Evolutionary conservation across 1,140 invertebrate genomes (phyloP), one percentile per base, ranked within the genome.

Genomic region (Trichoplusia ni): DNA sequence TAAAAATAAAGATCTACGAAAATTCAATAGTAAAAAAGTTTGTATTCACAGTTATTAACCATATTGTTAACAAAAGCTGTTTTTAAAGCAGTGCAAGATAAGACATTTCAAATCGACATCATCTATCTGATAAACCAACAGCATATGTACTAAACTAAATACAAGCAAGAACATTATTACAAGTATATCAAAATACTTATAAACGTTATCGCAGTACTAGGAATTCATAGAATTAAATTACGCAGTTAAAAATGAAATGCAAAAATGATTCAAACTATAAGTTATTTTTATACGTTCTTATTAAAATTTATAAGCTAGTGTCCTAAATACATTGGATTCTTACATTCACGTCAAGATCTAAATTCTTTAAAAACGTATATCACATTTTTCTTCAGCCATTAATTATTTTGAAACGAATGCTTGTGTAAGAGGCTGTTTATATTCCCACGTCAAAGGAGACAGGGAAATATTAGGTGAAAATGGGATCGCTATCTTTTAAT

Each of bases 251-350:
- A 21, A 42, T 14, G 35, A 14, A 14, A 27, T 27, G 25, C 3
- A 21, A 31, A 33, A 51, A 51, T 19, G 4, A 51, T 33, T 21
- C n/a, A 19, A 21, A 33, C 16, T 46, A 33, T 51, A 51, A 21
- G 47, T 51, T 51, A 54, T 38, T 54, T 44, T 42, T 58, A 31
- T 25, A 13, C 18, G 38, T 42, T 58, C 38, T 58, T 58, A 58
- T 58, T 44, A 58, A 31, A n/a, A 58, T 58, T 44, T 58, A 44
- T 44, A 58, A 31, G 54, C 38, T 19, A 35, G 37, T 42, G 54
- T 58, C 54, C 54, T 44, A 58, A 25, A 58, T 58, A 27, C 54
- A 4, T 14, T n/a, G 38, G 21, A 42, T 58, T 42, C 54, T n/a
- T 11, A 8, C 27, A 44, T 8, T 14, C 9, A 44, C 38, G 16